phyloP scores from a whole-genome alignment of 2,888 invertebrate species.

The Ormia ochracea region DNA sequence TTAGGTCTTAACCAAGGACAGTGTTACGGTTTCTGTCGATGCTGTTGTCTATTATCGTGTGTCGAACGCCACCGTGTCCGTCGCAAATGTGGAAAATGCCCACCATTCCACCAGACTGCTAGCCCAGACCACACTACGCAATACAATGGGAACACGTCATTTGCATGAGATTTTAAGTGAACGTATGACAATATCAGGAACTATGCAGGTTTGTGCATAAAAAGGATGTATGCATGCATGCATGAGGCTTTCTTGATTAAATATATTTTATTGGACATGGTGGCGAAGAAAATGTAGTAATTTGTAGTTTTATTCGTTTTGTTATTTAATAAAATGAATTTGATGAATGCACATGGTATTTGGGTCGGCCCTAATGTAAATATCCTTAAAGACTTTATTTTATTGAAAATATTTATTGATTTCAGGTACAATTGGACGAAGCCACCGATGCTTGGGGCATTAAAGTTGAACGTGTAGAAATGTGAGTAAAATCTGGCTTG shows the following conservation, averaged over 20 bases:
- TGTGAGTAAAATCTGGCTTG: slow-evolving; percentile 81
- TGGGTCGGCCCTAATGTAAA: not conserved
- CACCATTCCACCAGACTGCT: slow-evolving; percentile 94
- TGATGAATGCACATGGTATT: not conserved
- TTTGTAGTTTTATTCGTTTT: not conserved
- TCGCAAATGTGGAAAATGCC: slow-evolving; percentile 98
- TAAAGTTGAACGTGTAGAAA: slow-evolving; percentile 96
- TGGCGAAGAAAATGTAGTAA: not conserved
- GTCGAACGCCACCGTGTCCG: slow-evolving; percentile 96
- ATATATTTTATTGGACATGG: not conserved
- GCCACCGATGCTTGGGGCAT: slow-evolving; percentile 96
- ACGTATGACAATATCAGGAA: slow-evolving; percentile 91
- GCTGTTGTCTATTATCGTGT: slow-evolving; percentile 96
- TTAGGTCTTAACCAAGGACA: slow-evolving; percentile 88
- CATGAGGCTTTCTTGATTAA: not conserved
- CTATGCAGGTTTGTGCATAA: slow-evolving; percentile 70
- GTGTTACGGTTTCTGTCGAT: slow-evolving; percentile 97
- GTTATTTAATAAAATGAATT: not conserved
- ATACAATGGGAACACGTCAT: slow-evolving; percentile 96
- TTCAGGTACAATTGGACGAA: slow-evolving; percentile 85
- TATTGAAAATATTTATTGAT: not conserved
- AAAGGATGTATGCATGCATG: slow-evolving; percentile 74
- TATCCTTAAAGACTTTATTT: not conserved
- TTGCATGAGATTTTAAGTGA: slow-evolving; percentile 97
- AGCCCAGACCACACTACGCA: slow-evolving; percentile 92